Conservation (phyloP, 2,888 invertebrate genomes). For the Amiota mariae region DNA sequence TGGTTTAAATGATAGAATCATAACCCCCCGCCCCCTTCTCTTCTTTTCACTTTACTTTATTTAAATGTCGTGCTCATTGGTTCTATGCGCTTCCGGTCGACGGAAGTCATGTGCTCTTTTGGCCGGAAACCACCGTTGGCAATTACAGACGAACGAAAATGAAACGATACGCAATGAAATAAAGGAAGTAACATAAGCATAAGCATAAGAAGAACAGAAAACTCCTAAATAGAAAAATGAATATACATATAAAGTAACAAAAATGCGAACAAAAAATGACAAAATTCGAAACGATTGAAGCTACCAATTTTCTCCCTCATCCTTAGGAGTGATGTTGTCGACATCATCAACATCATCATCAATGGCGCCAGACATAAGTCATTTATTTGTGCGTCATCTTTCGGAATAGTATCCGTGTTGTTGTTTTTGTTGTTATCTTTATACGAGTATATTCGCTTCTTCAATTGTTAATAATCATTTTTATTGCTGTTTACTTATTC, state of each 20-base stretch:
- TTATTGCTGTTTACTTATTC: slow-evolving; percentile 64
- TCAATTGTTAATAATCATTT: slow-evolving; percentile 69
- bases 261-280: slow-evolving; percentile 14
- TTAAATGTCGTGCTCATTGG: slow-evolving; percentile 45
- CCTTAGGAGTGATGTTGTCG: too few relatives aligned
- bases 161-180: slow-evolving; percentile 44
- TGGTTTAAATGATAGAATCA: slow-evolving; percentile 30
- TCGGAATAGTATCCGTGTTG: background rate
- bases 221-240: background rate
- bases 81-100: slow-evolving; percentile 41
- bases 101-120: slow-evolving; percentile 33
- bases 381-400: slow-evolving; percentile 31
- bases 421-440: background rate
- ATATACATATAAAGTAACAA: background rate
- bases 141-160: slow-evolving; percentile 45
- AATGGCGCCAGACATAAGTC: slow-evolving; percentile 52
- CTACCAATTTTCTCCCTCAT: background rate
- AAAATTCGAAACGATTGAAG: slow-evolving; percentile 40
- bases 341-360: background rate
- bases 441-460: slow-evolving; percentile 35
- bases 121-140: slow-evolving; percentile 64
- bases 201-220: too few relatives aligned
- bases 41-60: slow-evolving; percentile 44
- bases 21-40: too few relatives aligned
- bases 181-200: background rate